Evolutionary conservation across 1,140 invertebrate genomes (phyloP).

Genomic region (Argopecten irradians): DNA sequence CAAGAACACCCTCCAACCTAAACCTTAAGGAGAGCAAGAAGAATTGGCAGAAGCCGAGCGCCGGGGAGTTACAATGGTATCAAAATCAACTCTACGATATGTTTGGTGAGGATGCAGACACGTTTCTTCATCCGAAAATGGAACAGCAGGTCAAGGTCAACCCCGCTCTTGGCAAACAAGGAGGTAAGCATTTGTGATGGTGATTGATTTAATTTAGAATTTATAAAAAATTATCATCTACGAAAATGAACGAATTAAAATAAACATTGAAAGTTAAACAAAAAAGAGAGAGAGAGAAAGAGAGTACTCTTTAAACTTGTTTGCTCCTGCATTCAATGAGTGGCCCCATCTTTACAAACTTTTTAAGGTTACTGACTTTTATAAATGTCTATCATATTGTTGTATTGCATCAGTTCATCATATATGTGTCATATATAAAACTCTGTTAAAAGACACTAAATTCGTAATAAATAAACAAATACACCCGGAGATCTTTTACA

Average conservation of each 20-base stretch:
- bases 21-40: constrained; percentile 32
- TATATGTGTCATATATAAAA: too few species aligned
- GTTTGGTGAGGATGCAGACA: constrained; percentile 55
- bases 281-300: neutral
- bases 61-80: constrained; percentile 54
- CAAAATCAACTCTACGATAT: constrained; percentile 57
- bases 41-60: constrained; percentile 32
- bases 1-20: constrained; percentile 44
- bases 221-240: constrained; percentile 31
- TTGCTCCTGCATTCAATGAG: constrained; percentile 24
- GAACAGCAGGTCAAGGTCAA: constrained; percentile 51
- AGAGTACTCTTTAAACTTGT: neutral
- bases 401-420: too few species aligned
- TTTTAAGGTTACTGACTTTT: too few species aligned
- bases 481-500: too few species aligned
- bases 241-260: neutral
- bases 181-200: constrained; percentile 47
- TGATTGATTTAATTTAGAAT: constrained; percentile 8
- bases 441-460: too few species aligned
- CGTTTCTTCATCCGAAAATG: constrained; percentile 62
- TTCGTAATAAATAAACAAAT: too few species aligned
- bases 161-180: constrained; percentile 50
- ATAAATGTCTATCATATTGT: too few species aligned
- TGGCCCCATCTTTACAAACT: too few species aligned
- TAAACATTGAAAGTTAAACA: too few species aligned